Conservation (phyloP, 2,113 vertebrate species). For the Myocastor coypus region DNA sequence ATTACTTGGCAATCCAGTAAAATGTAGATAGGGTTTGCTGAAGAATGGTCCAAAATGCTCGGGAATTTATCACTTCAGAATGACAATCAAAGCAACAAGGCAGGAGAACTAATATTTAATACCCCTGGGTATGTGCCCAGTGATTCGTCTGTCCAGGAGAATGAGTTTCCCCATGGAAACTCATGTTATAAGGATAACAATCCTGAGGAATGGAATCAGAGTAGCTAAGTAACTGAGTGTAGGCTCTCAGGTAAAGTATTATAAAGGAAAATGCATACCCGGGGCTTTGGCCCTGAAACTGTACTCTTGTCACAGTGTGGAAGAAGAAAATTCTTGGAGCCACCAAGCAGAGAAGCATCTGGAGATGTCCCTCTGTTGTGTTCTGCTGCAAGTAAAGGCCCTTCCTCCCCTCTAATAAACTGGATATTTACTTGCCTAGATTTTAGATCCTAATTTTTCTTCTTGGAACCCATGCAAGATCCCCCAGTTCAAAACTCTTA, state of each 20-base stretch:
- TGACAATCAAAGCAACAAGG: slow-evolving; percentile 55
- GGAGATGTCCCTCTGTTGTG: neutral
- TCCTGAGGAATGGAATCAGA: neutral
- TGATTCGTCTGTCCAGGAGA: slow-evolving; percentile 2
- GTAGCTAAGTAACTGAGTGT: neutral
- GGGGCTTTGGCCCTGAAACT: neutral
- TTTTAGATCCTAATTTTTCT: neutral
- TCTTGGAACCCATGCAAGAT: neutral
- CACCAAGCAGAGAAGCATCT: neutral
- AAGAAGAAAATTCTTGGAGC: neutral
- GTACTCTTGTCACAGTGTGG: neutral
- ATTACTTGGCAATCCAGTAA: slow-evolving; percentile 64
- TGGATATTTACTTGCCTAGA: neutral
- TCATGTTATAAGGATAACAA: no score
- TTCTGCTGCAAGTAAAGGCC: neutral
- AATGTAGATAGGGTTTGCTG: slow-evolving; percentile 69
- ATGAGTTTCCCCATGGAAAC: neutral
- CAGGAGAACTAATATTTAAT: slow-evolving; percentile 28
- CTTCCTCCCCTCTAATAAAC: neutral
- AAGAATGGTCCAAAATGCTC: slow-evolving; percentile 58
- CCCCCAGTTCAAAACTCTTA: neutral
- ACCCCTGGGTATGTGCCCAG: neutral
- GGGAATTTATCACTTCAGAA: slow-evolving; percentile 63
- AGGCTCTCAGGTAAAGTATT: neutral
- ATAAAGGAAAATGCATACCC: neutral